phyloP scores from a whole-genome alignment of 2,113 vertebrate species.

The Melanotaenia duboulayi region DNA sequence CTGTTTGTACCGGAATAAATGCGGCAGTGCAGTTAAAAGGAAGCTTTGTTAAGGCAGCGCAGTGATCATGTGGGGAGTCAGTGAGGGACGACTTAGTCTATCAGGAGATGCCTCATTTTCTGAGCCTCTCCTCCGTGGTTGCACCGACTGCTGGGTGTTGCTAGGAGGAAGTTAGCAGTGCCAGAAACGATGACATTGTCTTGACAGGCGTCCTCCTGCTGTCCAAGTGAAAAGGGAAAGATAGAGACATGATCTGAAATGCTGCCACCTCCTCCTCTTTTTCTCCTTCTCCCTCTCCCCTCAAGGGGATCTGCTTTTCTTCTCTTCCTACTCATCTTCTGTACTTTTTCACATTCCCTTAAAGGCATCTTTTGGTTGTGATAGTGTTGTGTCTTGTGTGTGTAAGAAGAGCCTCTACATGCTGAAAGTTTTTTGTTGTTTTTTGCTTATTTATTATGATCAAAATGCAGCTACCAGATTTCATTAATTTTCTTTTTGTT shows the following conservation, averaged over 20 bases:
- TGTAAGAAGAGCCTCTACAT: slow-evolving; percentile 20
- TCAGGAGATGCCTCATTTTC: slow-evolving; percentile 54
- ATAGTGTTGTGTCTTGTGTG: slow-evolving; percentile 11
- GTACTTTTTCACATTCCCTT: slow-evolving; percentile 29
- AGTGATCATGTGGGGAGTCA: slow-evolving; percentile 57
- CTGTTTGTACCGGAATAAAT: slow-evolving; percentile 40
- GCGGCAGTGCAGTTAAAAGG: slow-evolving; percentile 28
- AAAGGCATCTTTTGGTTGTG: slow-evolving; percentile 30
- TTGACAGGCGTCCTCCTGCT: slow-evolving; percentile 58
- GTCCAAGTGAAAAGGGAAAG: slow-evolving; percentile 48
- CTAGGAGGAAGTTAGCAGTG: slow-evolving; percentile 50
- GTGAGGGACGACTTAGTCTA: slow-evolving; percentile 50
- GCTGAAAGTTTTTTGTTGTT: slow-evolving; percentile 22
- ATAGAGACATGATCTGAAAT: slow-evolving; percentile 63
- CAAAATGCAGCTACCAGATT: slow-evolving; percentile 8
- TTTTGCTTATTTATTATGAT: slow-evolving; percentile 28
- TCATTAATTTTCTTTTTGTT: not conserved
- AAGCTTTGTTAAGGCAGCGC: slow-evolving; percentile 42
- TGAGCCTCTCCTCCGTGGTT: slow-evolving; percentile 48
- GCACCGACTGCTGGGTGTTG: slow-evolving; percentile 48
- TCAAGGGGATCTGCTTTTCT: slow-evolving; percentile 39
- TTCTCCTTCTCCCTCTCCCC: slow-evolving; percentile 43
- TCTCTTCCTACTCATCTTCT: slow-evolving; percentile 56
- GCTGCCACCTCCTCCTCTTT: slow-evolving; percentile 47
- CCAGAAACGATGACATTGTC: slow-evolving; percentile 59